Evolutionary conservation across 2,888 invertebrate species (phyloP), one percentile per base, ranked within the genome.

Genomic region (Craniophora ligustri): DNA sequence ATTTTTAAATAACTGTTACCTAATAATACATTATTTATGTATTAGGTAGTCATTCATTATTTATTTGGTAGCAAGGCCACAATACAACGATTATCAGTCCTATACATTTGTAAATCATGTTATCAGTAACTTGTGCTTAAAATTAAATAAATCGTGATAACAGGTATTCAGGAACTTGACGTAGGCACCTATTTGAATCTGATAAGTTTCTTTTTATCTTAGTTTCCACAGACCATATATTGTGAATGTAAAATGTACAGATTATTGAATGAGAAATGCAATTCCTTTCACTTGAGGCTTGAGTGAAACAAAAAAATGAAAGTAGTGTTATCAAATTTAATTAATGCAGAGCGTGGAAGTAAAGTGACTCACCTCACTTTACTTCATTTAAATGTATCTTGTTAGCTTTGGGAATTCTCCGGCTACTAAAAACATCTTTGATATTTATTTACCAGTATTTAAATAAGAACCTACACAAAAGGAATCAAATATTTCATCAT

Each of bases 231-330:
- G 16, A 11, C 15, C 1, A 0, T 28, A 14, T 35, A 21, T 3
- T 23, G 2, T 19, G 5, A 67, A 31, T n/a, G n/a, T 26, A 32
- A 31, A 48, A 11, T 11, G 15, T 34, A 40, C 42, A 51, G 40
- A 1, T 28, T 45, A 32, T 54, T 38, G 13, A 49, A 32, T 41
- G 61, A 58, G 66, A 68, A 69, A 68, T 51, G 39, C 18, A 45
- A 55, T 61, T 40, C 79, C 81, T 81, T 81, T 81, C 81, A 78
- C 81, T 78, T 51, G 42, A 55, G 47, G 34, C 44, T 60, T 61
- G 67, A 79, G 75, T 76, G 78, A 68, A 71, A 68, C 50, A 67
- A 58, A 59, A 75, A 85, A 87, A 87, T 85, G 87, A 88, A 88
- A 88, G 87, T 87, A 77, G 61, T 64, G 47, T 73, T 75, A 72